A percentile compares a stretch with the other conserved stretches of the same genome.
phyloP scores from a whole-genome alignment of 2,113 vertebrate genomes.

The Hylia prasina region DNA sequence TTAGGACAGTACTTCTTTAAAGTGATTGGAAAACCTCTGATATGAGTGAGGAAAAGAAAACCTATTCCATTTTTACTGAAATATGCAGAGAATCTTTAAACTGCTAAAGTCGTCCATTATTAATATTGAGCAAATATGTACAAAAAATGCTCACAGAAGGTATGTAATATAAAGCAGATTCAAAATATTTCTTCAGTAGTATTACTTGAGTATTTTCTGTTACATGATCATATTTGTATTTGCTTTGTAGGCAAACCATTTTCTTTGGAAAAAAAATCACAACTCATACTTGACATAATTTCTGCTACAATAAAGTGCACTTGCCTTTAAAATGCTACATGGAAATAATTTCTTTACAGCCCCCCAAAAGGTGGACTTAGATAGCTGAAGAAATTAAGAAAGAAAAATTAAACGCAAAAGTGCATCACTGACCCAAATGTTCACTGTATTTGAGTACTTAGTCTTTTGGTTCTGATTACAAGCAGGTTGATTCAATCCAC shows the following conservation, averaged over 20 bases:
- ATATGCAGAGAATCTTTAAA: not conserved
- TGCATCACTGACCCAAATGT: not conserved
- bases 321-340: not conserved
- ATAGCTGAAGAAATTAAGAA: not conserved
- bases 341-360: not conserved
- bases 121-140: not conserved
- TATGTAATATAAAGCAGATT: not conserved
- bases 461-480: not conserved
- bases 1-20: not conserved
- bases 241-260: not conserved
- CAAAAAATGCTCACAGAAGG: not conserved
- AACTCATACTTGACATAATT: not conserved
- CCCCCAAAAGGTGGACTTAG: not conserved
- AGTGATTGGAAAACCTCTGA: not conserved
- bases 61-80: not conserved
- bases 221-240: not conserved
- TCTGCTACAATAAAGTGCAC: not conserved
- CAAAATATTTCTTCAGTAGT: not conserved
- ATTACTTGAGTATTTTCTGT: not conserved
- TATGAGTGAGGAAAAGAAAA: not conserved
- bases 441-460: not conserved
- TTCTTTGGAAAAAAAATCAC: not conserved
- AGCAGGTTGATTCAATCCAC: not conserved
- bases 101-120: not conserved
- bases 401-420: not conserved